Evolutionary conservation across 30 jellyfish, hydroid and myxozoan genomes (phyloP).

Genomic region (Clytia hemisphaerica): DNA sequence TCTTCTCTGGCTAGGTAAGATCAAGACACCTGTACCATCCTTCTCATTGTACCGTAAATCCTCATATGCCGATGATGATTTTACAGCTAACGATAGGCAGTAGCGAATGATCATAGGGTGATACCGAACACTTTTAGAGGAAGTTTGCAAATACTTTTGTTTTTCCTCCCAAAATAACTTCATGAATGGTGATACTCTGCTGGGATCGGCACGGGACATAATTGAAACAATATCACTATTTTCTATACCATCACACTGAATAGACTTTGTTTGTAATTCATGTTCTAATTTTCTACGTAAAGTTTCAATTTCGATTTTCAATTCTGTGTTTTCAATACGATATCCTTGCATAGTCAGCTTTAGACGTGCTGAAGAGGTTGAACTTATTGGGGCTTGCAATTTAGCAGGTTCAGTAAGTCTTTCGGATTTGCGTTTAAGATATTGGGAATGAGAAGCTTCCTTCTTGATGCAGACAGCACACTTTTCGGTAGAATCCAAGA

Average conservation of each 20-base stretch:
- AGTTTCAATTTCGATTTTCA: constrained; percentile 22
- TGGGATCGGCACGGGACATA: constrained; percentile 18
- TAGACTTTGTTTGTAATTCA: constrained; percentile 11
- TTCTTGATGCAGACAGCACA: no score
- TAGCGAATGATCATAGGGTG: constrained; percentile 66
- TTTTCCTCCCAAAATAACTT: constrained; percentile 75
- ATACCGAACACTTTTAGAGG: constrained; percentile 47
- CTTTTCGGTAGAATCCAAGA: no score
- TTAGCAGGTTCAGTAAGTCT: no score
- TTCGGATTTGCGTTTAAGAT: no score
- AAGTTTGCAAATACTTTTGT: constrained; percentile 37
- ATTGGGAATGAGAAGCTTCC: no score
- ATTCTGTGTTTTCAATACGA: constrained; percentile 39
- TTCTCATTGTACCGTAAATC: constrained; percentile 38
- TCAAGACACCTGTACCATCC: constrained; percentile 29
- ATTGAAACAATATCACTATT: constrained; percentile 29
- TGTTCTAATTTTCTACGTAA: constrained; percentile 28
- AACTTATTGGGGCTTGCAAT: no score
- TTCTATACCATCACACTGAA: constrained; percentile 19
- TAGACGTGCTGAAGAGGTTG: no score
- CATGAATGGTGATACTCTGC: constrained; percentile 53
- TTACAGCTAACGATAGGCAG: constrained; percentile 48
- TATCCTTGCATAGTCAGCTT: constrained; percentile 42
- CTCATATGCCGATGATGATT: constrained; percentile 60
- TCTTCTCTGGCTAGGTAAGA: constrained; percentile 57